A percentile compares a stretch with the other conserved stretches of the same genome.
These are phyloP conservation scores for Sarcophaga subvicina DNA, from an alignment of 2,888 invertebrate species.

Conservation along the genomic window DNA sequence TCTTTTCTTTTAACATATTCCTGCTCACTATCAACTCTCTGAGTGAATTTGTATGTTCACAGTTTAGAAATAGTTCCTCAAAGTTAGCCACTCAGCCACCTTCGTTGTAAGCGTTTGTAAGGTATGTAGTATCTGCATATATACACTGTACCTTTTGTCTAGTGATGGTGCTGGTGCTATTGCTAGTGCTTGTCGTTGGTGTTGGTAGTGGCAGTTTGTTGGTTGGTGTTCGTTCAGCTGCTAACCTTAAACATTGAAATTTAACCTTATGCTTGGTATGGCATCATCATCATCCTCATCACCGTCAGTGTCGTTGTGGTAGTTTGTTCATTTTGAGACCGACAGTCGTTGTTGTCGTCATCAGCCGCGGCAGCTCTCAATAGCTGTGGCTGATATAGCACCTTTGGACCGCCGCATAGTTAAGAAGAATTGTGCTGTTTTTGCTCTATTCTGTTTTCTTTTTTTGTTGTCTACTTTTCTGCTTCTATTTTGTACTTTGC, in stretches of 20 bases:
- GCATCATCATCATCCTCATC: conserved; percentile 57
- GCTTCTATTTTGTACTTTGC: not conserved
- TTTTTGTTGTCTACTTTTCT: not conserved
- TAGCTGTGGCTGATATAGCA: conserved; percentile 47
- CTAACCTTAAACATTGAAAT: conserved; percentile 71
- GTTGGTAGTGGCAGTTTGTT: not conserved
- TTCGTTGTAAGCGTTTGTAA: conserved; percentile 59
- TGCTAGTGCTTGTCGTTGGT: conserved; percentile 22
- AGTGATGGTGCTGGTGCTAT: conserved; percentile 11
- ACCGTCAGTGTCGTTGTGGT: conserved; percentile 17
- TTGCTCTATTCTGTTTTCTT: not conserved
- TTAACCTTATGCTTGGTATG: conserved; percentile 72
- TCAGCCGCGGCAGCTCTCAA: conserved; percentile 54
- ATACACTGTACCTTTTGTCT: conserved; percentile 29
- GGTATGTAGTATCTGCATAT: conserved; percentile 53
- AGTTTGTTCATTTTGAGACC: conserved; percentile 17
- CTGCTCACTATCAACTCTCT: conserved; percentile 76
- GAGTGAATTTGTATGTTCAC: conserved; percentile 81
- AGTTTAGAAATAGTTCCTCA: conserved; percentile 73
- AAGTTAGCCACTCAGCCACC: conserved; percentile 52
- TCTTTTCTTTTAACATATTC: conserved; percentile 57
- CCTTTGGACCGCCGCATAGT: conserved; percentile 66
- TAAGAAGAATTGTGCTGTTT: conserved; percentile 62
- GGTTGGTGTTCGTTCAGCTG: conserved; percentile 60
- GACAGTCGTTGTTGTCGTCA: conserved; percentile 59